These are phyloP conservation scores for Alauda arvensis DNA, from an alignment of 2,797 vertebrate genomes.

Conservation along the genomic window DNA sequence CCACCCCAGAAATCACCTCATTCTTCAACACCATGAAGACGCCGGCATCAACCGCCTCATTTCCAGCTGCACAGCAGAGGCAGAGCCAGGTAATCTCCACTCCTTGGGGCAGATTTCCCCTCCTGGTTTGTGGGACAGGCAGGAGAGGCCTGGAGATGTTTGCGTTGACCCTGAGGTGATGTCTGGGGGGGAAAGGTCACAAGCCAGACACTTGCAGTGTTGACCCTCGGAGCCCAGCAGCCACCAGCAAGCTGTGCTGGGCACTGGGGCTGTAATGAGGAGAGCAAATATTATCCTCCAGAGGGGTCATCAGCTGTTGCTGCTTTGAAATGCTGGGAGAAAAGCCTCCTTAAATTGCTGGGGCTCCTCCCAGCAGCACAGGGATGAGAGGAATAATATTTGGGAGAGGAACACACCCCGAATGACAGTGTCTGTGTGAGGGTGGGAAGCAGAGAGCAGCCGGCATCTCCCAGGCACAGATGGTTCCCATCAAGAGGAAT, in stretches of 20 bases:
- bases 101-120: not conserved
- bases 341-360: conserved; percentile 23
- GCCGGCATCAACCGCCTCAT: rapidly evolving
- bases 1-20: not conserved
- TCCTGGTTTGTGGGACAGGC: not conserved
- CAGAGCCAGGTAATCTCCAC: not conserved
- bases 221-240: not conserved
- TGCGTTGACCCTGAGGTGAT: not conserved
- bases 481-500: conserved; percentile 46
- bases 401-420: conserved; percentile 18
- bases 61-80: not conserved
- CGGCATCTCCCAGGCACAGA: not conserved
- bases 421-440: not conserved
- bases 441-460: conserved; percentile 18
- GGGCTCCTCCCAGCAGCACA: not conserved
- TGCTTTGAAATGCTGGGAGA: not conserved
- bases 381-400: conserved; percentile 24
- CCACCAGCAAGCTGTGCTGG: conserved; percentile 19
- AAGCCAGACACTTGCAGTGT: not conserved
- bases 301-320: not conserved
- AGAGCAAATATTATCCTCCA: conserved; percentile 33
- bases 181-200: conserved; percentile 2
- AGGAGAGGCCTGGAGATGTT: rapidly evolving
- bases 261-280: not conserved
- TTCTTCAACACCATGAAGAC: rapidly evolving